Conservation (phyloP, 2,797 vertebrate species). For the Lagocephalus sceleratus region DNA sequence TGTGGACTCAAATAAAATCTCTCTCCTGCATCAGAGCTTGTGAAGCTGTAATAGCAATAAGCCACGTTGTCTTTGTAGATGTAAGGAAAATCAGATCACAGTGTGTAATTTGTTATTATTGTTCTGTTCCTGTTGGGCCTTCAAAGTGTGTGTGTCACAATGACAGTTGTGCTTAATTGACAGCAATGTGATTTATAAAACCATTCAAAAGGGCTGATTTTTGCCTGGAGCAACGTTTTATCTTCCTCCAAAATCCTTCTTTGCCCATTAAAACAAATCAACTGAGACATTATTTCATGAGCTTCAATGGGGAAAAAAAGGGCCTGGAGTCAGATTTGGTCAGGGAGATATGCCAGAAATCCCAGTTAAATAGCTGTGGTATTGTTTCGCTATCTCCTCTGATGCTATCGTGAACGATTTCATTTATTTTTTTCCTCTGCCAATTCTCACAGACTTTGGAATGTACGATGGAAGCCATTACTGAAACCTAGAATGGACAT, state of each 20-base stretch:
- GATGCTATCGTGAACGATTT: slow-evolving; percentile 56
- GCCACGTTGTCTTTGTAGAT: background rate
- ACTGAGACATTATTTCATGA: slow-evolving; percentile 61
- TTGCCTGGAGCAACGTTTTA: slow-evolving; percentile 45
- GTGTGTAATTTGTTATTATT: background rate
- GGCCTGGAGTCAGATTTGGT: slow-evolving; percentile 51
- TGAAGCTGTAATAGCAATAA: background rate
- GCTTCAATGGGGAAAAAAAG: slow-evolving; percentile 52
- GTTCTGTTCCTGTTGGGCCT: background rate
- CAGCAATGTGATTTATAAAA: slow-evolving; percentile 4
- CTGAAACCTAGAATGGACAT: slow-evolving; percentile 24
- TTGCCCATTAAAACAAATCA: slow-evolving; percentile 61
- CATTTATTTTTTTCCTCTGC: slow-evolving; percentile 47
- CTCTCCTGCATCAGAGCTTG: background rate
- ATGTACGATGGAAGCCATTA: slow-evolving; percentile 27
- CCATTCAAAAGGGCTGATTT: slow-evolving; percentile 16
- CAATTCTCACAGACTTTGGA: slow-evolving; percentile 21
- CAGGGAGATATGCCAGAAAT: slow-evolving; percentile 53
- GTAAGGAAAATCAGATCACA: slow-evolving; percentile 5
- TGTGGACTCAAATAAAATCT: background rate
- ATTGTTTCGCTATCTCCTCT: slow-evolving; percentile 54
- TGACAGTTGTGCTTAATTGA: slow-evolving; percentile 6
- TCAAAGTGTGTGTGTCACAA: background rate
- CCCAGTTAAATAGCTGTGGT: slow-evolving; percentile 57
- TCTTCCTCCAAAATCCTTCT: slow-evolving; percentile 40